Percentiles rank a stretch among this genome's conserved stretches.
Conservation (phyloP, 1,140 invertebrate species). For the Conus ventricosus region DNA sequence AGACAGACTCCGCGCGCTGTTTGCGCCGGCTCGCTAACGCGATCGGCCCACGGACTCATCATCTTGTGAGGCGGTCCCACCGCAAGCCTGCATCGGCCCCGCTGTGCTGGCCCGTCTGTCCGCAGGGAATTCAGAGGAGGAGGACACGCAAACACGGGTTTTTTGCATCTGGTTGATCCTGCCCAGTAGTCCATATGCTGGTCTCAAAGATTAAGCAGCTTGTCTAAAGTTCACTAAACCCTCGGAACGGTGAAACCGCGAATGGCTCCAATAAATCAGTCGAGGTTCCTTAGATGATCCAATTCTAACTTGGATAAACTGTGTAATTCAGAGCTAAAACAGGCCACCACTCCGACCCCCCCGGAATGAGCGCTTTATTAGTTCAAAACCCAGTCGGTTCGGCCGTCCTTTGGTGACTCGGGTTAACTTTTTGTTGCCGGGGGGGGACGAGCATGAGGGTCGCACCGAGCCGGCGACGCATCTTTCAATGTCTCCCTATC, state of each 20-base stretch:
- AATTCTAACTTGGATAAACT: conserved; percentile 90
- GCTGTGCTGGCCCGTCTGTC: too few relatives aligned
- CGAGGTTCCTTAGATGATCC: conserved; percentile 81
- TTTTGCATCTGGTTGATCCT: conserved; percentile 76
- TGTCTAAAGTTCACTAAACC: conserved; percentile 82
- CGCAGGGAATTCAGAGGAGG: too few relatives aligned
- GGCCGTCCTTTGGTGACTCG: conserved; percentile 81
- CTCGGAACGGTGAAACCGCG: conserved; percentile 83
- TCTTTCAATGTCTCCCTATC: conserved; percentile 86
- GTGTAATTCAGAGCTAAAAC: conserved; percentile 85
- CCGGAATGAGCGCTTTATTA: conserved; percentile 78
- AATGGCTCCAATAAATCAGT: conserved; percentile 89
- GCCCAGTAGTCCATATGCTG: conserved; percentile 79
- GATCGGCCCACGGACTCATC: too few relatives aligned
- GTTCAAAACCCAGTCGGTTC: conserved; percentile 79
- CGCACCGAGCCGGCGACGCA: conserved; percentile 72
- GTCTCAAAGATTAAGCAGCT: conserved; percentile 80
- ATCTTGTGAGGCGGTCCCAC: too few relatives aligned
- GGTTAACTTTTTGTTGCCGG: conserved; percentile 81
- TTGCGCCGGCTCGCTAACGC: too few relatives aligned
- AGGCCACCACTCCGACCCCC: conserved; percentile 67
- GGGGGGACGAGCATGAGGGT: too few relatives aligned
- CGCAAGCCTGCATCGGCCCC: too few relatives aligned
- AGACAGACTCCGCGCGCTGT: too few relatives aligned
- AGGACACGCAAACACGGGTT: too few relatives aligned